These are phyloP conservation scores for Porites lobata DNA, from an alignment of 92 coral and sea anemone species.

Conservation along the genomic window DNA sequence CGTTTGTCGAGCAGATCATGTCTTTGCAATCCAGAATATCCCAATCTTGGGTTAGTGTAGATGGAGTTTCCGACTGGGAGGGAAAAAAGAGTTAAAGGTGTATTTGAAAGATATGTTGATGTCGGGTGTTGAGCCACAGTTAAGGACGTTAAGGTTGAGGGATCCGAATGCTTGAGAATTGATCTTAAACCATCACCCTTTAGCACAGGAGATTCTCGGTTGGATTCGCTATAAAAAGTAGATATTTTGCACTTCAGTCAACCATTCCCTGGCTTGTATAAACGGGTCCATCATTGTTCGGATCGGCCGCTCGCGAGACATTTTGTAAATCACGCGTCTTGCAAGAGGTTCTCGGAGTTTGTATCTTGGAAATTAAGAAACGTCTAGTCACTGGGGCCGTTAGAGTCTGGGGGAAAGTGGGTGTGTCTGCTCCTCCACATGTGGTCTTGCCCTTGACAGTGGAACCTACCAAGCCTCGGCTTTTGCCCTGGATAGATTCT, in stretches of 20 bases:
- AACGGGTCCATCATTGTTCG: constrained; percentile 31
- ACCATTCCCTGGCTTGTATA: constrained; percentile 39
- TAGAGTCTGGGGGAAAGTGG: constrained; percentile 41
- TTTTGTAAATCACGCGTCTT: constrained; percentile 40
- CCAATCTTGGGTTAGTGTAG: constrained; percentile 1
- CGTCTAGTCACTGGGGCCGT: constrained; percentile 37
- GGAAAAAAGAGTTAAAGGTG: not conserved
- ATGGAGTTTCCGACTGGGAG: constrained; percentile 4
- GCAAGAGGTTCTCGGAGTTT: constrained; percentile 34
- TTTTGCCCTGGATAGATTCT: constrained; percentile 57
- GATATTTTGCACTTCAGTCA: constrained; percentile 20
- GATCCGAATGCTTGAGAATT: not conserved
- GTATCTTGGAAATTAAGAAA: constrained; percentile 18
- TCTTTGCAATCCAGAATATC: constrained; percentile 20
- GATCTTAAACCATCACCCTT: no score
- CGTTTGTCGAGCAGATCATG: constrained; percentile 14
- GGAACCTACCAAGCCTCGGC: constrained; percentile 65
- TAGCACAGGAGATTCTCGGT: no score
- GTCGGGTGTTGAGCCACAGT: constrained; percentile 8
- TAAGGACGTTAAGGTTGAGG: not conserved
- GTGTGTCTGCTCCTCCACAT: constrained; percentile 41
- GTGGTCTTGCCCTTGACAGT: constrained; percentile 51
- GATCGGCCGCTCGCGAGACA: constrained; percentile 29
- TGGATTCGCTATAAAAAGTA: not conserved
- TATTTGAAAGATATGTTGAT: constrained; percentile 5